phyloP scores from a whole-genome alignment of 92 coral and sea anemone genomes.

The Epizoanthus stellaris region DNA sequence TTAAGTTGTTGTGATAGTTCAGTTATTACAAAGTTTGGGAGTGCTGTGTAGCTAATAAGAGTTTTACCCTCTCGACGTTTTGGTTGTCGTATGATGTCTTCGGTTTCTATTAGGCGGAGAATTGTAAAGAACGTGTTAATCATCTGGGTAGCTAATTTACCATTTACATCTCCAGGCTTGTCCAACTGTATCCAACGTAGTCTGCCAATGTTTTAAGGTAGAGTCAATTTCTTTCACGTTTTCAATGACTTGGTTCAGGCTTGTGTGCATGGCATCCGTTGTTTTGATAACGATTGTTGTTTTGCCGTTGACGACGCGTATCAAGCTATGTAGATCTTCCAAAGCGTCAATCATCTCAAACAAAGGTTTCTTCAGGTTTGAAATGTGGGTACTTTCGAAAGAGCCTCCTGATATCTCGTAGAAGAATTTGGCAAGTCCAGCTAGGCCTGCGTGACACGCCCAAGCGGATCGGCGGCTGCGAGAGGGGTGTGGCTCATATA shows the following conservation, averaged over 20 bases:
- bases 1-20: conserved; percentile 7
- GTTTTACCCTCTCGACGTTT: conserved; percentile 22
- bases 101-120: conserved; percentile 8
- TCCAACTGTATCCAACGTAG: too few species aligned
- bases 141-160: not conserved
- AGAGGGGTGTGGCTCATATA: not conserved
- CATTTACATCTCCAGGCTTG: conserved; percentile 6
- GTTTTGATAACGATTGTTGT: conserved; percentile 22
- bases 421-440: conserved; percentile 20
- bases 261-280: conserved; percentile 5
- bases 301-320: conserved; percentile 46
- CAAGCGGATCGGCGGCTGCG: conserved; percentile 25
- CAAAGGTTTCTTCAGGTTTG: conserved; percentile 23
- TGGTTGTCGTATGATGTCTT: conserved; percentile 15
- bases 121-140: conserved; percentile 4
- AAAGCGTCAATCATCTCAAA: conserved; percentile 20
- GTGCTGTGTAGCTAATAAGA: not conserved
- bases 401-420: conserved; percentile 26
- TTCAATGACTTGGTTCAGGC: conserved; percentile 24
- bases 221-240: too few species aligned
- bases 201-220: too few species aligned
- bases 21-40: conserved; percentile 13
- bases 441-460: conserved; percentile 46
- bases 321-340: conserved; percentile 13
- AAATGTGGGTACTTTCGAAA: conserved; percentile 28